phyloP scores from a whole-genome alignment of 1,140 invertebrate species.

The Kradibia gibbosae region DNA sequence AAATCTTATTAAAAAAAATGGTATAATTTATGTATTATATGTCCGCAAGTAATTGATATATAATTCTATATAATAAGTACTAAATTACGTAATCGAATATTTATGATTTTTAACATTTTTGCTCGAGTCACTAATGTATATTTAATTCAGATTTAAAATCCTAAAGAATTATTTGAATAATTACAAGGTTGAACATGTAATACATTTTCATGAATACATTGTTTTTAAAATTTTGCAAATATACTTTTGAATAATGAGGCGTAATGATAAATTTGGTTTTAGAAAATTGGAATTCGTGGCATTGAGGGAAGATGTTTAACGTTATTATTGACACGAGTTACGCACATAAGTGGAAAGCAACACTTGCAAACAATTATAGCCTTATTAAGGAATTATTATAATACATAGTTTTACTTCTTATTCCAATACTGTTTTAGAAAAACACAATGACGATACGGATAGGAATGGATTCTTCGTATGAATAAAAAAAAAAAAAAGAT shows the following conservation, averaged over 20 bases:
- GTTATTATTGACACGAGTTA: neutral
- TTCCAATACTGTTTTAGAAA: neutral
- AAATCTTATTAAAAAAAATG: too few species aligned
- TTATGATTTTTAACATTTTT: neutral
- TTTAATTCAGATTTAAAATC: slow-evolving; percentile 29
- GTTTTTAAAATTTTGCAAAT: slow-evolving; percentile 22
- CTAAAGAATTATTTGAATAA: neutral
- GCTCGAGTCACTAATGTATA: slow-evolving; percentile 1
- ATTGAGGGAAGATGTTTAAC: neutral
- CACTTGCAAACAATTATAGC: neutral
- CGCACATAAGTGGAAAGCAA: neutral
- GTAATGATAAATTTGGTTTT: neutral
- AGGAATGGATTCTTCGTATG: too few species aligned
- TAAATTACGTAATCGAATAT: neutral
- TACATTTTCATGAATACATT: slow-evolving; percentile 21
- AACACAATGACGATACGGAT: too few species aligned
- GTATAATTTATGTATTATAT: too few species aligned
- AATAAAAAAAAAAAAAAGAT: too few species aligned
- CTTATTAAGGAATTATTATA: neutral
- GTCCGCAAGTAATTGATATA: neutral
- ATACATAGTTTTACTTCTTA: neutral
- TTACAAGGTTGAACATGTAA: slow-evolving; percentile 15
- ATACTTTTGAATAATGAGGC: slow-evolving; percentile 10
- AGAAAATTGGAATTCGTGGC: neutral
- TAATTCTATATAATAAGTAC: neutral